These are phyloP conservation scores for Passer montanus DNA, from an alignment of 2,113 vertebrate species.

Conservation along the genomic window DNA sequence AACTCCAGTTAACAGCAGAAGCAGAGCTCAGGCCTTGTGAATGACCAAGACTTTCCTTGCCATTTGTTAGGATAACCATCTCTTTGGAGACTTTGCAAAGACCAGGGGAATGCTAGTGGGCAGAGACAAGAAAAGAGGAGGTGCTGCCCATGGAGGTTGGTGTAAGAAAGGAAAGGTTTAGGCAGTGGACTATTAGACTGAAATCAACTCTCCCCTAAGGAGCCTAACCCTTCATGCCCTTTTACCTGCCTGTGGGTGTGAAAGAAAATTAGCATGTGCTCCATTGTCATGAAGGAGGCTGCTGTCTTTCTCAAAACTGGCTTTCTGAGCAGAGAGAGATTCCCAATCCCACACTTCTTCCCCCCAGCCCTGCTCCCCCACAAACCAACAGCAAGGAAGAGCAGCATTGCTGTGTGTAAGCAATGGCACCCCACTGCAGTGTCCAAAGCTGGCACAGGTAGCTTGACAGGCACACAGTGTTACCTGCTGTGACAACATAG, in stretches of 20 bases:
- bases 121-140: background rate
- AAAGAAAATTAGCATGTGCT: background rate
- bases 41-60: background rate
- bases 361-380: too few species aligned
- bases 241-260: background rate
- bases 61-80: accelerated
- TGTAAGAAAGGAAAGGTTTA: background rate
- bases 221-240: background rate
- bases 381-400: background rate
- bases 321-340: background rate
- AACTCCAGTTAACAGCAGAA: background rate
- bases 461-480: accelerated
- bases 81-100: background rate
- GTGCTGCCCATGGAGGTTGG: background rate
- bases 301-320: background rate
- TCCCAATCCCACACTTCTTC: background rate
- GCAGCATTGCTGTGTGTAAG: accelerated
- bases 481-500: background rate
- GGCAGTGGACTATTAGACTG: background rate
- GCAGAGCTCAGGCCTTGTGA: background rate
- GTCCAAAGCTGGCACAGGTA: background rate
- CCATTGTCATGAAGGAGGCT: background rate
- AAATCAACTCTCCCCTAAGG: background rate
- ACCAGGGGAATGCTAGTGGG: background rate
- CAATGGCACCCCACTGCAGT: background rate